Conservation (phyloP, 2,113 vertebrate species). For the Ifrita kowaldi region DNA sequence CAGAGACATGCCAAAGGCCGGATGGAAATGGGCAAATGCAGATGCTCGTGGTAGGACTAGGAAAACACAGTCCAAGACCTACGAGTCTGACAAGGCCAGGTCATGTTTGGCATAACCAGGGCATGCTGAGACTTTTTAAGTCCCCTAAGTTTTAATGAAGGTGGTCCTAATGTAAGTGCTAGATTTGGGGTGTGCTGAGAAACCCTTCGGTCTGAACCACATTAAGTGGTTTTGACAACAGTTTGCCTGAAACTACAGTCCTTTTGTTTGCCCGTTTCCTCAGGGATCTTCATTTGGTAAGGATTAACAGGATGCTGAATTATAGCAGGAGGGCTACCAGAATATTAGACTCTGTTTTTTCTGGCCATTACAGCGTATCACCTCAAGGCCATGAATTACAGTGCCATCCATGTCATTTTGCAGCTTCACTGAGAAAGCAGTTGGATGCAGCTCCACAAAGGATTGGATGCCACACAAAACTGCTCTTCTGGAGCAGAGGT, state of each 20-base stretch:
- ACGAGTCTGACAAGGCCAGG: not conserved
- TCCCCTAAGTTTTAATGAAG: not conserved
- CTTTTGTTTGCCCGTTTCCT: not conserved
- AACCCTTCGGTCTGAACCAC: fast-evolving
- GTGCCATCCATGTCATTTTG: not conserved
- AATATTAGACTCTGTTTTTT: not conserved
- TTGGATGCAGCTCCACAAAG: not conserved
- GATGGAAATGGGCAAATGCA: not conserved
- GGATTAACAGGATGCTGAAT: not conserved
- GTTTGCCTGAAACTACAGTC: not conserved
- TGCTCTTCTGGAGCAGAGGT: not conserved
- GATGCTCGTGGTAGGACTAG: fast-evolving
- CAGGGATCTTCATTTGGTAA: not conserved
- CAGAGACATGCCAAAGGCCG: not conserved
- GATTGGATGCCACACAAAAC: not conserved
- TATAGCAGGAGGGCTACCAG: not conserved
- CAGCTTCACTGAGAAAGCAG: not conserved
- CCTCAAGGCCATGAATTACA: not conserved
- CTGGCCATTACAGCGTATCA: not conserved
- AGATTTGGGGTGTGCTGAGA: not conserved
- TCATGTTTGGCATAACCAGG: not conserved
- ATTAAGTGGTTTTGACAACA: not conserved
- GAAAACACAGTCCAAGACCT: not conserved
- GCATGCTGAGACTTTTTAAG: not conserved
- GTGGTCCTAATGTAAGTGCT: fast-evolving